Conservation (phyloP, 64 coral and sea anemone genomes). For the Montipora cactus region DNA sequence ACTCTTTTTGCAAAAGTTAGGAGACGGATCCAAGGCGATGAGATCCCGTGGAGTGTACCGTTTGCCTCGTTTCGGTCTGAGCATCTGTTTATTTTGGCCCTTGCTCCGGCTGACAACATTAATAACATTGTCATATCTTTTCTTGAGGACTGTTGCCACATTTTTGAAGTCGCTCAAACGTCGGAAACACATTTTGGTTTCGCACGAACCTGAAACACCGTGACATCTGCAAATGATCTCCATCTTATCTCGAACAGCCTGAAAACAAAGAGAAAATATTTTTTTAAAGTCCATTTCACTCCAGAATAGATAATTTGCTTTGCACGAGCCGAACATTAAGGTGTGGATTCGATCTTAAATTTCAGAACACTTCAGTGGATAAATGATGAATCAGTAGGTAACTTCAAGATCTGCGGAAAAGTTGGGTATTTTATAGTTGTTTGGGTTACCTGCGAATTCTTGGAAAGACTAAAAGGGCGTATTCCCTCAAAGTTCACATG, state of each 20-base stretch:
- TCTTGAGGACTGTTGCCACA: constrained; percentile 59
- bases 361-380: too few relatives aligned
- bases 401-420: too few relatives aligned
- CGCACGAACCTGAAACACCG: constrained; percentile 79
- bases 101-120: constrained; percentile 43
- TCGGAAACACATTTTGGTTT: constrained; percentile 76
- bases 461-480: background rate
- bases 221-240: constrained; percentile 78
- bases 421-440: too few relatives aligned
- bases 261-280: background rate
- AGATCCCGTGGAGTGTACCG: constrained; percentile 62
- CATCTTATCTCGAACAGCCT: constrained; percentile 89
- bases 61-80: constrained; percentile 13
- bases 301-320: too few relatives aligned
- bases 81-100: constrained; percentile 25
- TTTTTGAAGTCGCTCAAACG: constrained; percentile 74
- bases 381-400: too few relatives aligned
- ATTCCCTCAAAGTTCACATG: background rate
- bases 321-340: background rate
- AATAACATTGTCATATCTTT: constrained; percentile 58
- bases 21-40: constrained; percentile 57
- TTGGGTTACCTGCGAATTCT: background rate
- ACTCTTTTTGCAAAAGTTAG: constrained; percentile 71
- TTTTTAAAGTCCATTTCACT: background rate
- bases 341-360: too few relatives aligned